Base-by-base conservation (phyloP, 2,797 vertebrate genomes). In the Takifugu ocellatus region DNA sequence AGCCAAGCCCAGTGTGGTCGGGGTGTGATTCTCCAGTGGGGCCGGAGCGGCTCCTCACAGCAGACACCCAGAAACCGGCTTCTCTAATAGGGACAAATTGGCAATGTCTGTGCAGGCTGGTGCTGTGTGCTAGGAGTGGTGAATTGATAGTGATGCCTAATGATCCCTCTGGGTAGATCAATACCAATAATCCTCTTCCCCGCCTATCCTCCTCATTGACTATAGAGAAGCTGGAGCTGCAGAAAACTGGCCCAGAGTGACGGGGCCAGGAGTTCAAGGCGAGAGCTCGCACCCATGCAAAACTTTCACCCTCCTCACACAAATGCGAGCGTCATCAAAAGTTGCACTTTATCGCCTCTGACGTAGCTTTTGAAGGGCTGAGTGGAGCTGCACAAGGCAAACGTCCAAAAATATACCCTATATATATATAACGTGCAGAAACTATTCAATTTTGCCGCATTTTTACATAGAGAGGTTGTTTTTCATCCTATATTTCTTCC, bases 121-220 rank as follows among this genome's bases (percentile, higher is more conserved):
- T 93, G 93, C 91, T 93, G 92, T 94, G 92, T 89, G 92, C 92
- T 93, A 84, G 93, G 92, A 95, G 94, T 93, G 95, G 94, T 94
- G 95, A 95, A 97, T 96, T 98, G 96, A 96, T 97, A 96, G 93
- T 93, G 95, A 98, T 95, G 94, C 93, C 94, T 98, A 97, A 98
- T 97, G 95, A 98, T 98, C 94, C 95, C 94, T 93, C 93, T 94
- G 96, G 94, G 96, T 94, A 92, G 96, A 98, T 98, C 96, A 96
- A 97, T 98, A 98, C 93, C 92, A 95, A 95, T 96, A 96, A 96
- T 95, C 94, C 93, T 92, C 92, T 93, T 93, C 93, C 92, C 94
- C 92, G 94, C 94, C 94, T 94, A 93, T 94, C 93, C 92, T 93
- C 88, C 92, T 95, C 93, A 94, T 93, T 95, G 94, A 94, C 93